Evolutionary conservation across 2,797 vertebrate species (phyloP).

Genomic region (Neopelma chrysocephalum): DNA sequence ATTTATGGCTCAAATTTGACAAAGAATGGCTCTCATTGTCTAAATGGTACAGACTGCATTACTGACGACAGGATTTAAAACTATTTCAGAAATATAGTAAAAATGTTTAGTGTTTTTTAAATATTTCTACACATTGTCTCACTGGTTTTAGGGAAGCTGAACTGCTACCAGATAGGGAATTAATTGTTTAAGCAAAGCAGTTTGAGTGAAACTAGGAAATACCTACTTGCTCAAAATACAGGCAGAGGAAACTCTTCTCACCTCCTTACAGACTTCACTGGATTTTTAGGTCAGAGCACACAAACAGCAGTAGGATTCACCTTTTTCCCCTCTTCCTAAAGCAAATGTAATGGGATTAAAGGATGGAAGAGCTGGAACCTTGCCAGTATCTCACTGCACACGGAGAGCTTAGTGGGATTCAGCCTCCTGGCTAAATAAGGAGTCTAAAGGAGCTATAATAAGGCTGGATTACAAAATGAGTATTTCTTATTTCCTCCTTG

Average conservation of each 20-base stretch:
- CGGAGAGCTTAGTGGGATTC: background rate
- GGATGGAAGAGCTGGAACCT: background rate
- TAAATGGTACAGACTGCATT: background rate
- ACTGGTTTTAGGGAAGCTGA: background rate
- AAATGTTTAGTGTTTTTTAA: background rate
- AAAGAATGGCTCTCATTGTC: background rate
- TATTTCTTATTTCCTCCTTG: constrained; percentile 2
- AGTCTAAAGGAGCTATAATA: constrained; percentile 27
- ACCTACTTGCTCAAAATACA: background rate
- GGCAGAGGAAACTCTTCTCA: background rate
- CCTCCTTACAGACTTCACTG: background rate
- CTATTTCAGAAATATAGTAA: background rate
- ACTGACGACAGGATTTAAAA: background rate
- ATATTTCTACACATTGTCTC: background rate
- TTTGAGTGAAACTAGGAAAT: background rate
- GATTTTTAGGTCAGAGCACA: background rate
- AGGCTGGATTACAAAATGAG: constrained; percentile 6
- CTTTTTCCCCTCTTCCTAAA: background rate
- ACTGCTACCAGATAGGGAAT: background rate
- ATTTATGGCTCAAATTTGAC: background rate
- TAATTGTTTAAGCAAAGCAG: background rate
- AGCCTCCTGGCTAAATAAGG: constrained; percentile 17
- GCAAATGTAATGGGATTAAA: background rate
- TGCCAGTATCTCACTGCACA: background rate
- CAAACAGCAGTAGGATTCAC: background rate